Evolutionary conservation across 2,113 vertebrate species (phyloP).

Genomic region (Abramis brama): DNA sequence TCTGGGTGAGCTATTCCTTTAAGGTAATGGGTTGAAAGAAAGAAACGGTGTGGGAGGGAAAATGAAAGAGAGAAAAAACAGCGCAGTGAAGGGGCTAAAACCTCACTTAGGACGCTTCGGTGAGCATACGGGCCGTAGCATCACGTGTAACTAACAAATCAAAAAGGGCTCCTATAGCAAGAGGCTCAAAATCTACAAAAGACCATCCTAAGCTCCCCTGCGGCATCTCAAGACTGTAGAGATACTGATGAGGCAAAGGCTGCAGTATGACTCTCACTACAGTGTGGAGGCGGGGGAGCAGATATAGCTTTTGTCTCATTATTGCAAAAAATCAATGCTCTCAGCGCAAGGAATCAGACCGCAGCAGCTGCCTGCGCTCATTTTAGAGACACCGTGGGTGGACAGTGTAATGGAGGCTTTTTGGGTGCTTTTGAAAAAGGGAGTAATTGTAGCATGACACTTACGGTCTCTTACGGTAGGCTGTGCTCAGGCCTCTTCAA

Average conservation of each 20-base stretch:
- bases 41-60: neutral
- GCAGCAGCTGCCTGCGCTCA: conserved; percentile 1
- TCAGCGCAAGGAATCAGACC: conserved; percentile 9
- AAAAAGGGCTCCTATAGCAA: neutral
- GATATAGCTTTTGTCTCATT: conserved; percentile 18
- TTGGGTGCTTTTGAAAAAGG: conserved; percentile 29
- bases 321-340: conserved; percentile 39
- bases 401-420: conserved; percentile 50
- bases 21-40: neutral
- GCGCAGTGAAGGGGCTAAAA: neutral
- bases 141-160: neutral
- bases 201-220: neutral
- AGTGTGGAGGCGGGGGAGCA: neutral
- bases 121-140: neutral
- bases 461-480: conserved; percentile 5
- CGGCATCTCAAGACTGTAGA: neutral
- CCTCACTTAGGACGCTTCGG: conserved; percentile 8
- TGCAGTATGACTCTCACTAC: neutral
- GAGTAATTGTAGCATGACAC: conserved; percentile 34
- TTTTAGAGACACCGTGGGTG: conserved; percentile 34
- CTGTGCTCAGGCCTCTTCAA: conserved; percentile 14
- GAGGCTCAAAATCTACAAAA: neutral
- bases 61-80: neutral
- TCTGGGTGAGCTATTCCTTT: neutral
- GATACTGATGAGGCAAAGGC: neutral